phyloP scores from a whole-genome alignment of 2,113 vertebrate genomes.

The Scolopax mira region DNA sequence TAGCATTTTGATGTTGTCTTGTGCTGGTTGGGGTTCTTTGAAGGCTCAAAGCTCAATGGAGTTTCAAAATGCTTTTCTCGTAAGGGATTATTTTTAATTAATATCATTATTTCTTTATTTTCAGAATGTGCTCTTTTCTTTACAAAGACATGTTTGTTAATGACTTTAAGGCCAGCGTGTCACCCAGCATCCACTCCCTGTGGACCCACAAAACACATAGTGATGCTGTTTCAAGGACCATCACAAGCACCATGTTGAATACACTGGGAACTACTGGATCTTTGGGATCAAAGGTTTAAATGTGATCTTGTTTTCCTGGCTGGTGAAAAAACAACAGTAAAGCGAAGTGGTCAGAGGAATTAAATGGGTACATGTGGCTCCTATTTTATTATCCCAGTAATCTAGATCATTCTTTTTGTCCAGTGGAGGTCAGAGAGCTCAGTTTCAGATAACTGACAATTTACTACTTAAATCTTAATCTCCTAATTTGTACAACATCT shows the following conservation, averaged over 20 bases:
- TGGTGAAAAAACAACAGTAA: not conserved
- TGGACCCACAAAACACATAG: not conserved
- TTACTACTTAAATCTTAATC: not conserved
- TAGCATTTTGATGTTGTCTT: not conserved
- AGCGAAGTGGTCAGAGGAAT: not conserved
- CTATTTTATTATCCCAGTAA: not conserved
- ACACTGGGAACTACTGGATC: not conserved
- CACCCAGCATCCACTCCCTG: not conserved
- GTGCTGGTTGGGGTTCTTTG: not conserved
- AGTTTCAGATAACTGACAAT: not conserved
- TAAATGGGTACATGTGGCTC: not conserved
- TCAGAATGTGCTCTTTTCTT: not conserved
- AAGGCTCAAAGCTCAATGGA: not conserved
- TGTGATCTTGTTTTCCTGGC: not conserved
- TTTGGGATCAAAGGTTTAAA: not conserved
- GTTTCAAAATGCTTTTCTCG: not conserved
- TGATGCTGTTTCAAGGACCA: not conserved
- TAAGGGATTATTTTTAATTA: not conserved
- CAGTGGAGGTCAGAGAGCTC: not conserved
- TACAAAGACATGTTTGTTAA: not conserved
- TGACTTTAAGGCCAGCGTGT: not conserved
- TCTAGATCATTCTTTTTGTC: not conserved
- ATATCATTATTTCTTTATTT: not conserved
- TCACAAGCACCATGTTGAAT: not conserved
- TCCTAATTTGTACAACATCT: not conserved